Conservation (phyloP, 2,113 vertebrate species). For the Conger conger region DNA sequence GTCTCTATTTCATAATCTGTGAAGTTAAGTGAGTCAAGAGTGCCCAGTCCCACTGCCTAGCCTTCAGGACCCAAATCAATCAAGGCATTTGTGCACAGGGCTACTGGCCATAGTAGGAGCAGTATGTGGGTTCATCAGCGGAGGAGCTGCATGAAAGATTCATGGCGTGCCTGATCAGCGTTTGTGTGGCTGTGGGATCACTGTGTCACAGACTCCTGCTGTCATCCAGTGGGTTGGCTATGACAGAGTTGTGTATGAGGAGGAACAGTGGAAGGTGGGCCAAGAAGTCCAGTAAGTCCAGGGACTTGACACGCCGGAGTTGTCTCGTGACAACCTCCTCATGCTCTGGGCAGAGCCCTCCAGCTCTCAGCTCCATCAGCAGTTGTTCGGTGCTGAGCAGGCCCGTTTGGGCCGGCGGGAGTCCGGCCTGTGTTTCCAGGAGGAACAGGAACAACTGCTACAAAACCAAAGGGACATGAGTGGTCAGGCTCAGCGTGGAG, state of each 20-base stretch:
- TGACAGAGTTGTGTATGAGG: constrained; percentile 62
- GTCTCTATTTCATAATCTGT: neutral
- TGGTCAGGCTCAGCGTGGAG: neutral
- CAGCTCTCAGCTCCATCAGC: constrained; percentile 64
- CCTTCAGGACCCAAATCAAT: neutral
- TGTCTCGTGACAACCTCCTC: constrained; percentile 48
- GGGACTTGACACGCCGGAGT: constrained; percentile 49
- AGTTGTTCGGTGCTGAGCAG: constrained; percentile 64
- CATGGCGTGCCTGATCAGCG: neutral
- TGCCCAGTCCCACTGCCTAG: neutral
- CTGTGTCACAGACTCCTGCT: constrained; percentile 52
- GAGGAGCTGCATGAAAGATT: neutral
- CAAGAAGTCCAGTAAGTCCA: constrained; percentile 67
- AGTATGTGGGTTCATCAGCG: neutral
- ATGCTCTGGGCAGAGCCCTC: constrained; percentile 54
- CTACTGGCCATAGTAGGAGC: neutral
- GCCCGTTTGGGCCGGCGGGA: constrained; percentile 19
- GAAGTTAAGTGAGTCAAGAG: neutral
- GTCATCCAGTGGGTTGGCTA: constrained; percentile 58
- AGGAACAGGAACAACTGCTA: constrained; percentile 71
- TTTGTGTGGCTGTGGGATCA: no score
- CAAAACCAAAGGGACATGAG: neutral
- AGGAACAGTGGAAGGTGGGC: constrained; percentile 66
- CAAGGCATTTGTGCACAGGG: neutral
- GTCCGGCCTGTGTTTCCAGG: constrained; percentile 52